phyloP scores from a whole-genome alignment of 2,888 invertebrate genomes.

The Ellobium chinense region DNA sequence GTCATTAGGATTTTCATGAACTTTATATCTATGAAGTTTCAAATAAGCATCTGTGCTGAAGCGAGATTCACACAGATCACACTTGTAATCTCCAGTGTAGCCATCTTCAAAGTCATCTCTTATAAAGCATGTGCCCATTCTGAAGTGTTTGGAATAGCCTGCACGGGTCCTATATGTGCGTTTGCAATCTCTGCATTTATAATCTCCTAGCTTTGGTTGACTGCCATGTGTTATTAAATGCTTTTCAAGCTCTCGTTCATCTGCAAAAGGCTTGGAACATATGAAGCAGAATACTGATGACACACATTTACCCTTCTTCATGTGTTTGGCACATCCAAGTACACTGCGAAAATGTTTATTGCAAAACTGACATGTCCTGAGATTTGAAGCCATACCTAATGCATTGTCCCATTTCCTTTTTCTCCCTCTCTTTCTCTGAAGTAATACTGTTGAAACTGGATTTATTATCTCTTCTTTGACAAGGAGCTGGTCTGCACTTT shows the following conservation, averaged over 20 bases:
- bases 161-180: slow-evolving; percentile 47
- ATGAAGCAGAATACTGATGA: slow-evolving; percentile 42
- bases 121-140: slow-evolving; percentile 50
- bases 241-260: slow-evolving; percentile 36
- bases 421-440: slow-evolving; percentile 38
- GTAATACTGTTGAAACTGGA: background rate
- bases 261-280: slow-evolving; percentile 37
- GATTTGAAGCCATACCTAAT: slow-evolving; percentile 40
- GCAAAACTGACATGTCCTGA: slow-evolving; percentile 45
- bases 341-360: slow-evolving; percentile 38
- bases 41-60: slow-evolving; percentile 45
- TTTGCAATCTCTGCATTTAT: slow-evolving; percentile 46
- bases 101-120: slow-evolving; percentile 49
- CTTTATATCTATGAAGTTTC: slow-evolving; percentile 48
- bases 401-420: slow-evolving; percentile 47
- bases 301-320: slow-evolving; percentile 37
- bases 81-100: slow-evolving; percentile 38
- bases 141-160: slow-evolving; percentile 50
- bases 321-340: slow-evolving; percentile 31
- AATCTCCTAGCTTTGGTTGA: slow-evolving; percentile 25
- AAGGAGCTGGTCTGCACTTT: background rate
- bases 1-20: slow-evolving; percentile 51
- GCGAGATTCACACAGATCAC: slow-evolving; percentile 42
- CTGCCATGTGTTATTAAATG: slow-evolving; percentile 45
- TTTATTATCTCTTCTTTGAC: background rate